These are phyloP conservation scores for Siniperca undulata DNA, from an alignment of 2,797 vertebrate genomes.

Conservation along the genomic window DNA sequence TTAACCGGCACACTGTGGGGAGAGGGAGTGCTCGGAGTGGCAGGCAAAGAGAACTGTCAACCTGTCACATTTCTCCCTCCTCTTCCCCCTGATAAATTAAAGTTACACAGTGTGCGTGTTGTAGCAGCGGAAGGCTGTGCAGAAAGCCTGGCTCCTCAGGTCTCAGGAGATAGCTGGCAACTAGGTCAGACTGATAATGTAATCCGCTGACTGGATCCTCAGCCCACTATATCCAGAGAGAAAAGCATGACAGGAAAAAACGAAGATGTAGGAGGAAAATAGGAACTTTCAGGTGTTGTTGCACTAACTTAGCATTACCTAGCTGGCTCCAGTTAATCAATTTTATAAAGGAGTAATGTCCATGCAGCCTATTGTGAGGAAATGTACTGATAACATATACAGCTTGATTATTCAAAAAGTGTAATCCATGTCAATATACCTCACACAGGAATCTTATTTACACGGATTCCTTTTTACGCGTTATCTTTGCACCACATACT, in stretches of 20 bases:
- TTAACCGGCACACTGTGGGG: conserved; percentile 79
- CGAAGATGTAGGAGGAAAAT: conserved; percentile 68
- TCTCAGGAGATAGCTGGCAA: conserved; percentile 89
- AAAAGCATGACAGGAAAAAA: conserved; percentile 78
- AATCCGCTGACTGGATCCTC: conserved; percentile 88
- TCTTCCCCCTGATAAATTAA: conserved; percentile 86
- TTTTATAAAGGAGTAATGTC: conserved; percentile 32
- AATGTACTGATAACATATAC: conserved; percentile 36
- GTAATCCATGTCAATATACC: conserved; percentile 59
- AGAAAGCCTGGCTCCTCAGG: conserved; percentile 84
- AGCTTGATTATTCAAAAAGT: conserved; percentile 64
- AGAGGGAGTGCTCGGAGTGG: conserved; percentile 81
- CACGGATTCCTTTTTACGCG: conserved; percentile 56
- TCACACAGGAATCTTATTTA: conserved; percentile 63
- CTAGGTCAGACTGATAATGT: conserved; percentile 90
- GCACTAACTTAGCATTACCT: conserved; percentile 49
- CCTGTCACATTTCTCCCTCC: conserved; percentile 84
- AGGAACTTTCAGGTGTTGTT: conserved; percentile 67
- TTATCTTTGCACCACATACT: conserved; percentile 71
- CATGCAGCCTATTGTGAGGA: conserved; percentile 24
- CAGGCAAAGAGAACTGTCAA: conserved; percentile 87
- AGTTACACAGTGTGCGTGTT: conserved; percentile 86
- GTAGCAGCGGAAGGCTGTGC: conserved; percentile 84
- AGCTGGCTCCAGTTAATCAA: conserved; percentile 49
- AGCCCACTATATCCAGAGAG: conserved; percentile 82